Percentiles rank a stretch among this genome's conserved stretches.
phyloP scores from a whole-genome alignment of 2,113 vertebrate species.

The Felis catus region F.catus_Fca126_mat1.0 CM031413.1:72252501-72253000 shows the following conservation, averaged over 20 bases:
- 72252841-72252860: conserved; percentile 92
- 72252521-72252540: conserved; percentile 86
- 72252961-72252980: neutral
- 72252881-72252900: neutral
- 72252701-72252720: conserved; percentile 94
- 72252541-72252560: conserved; percentile 85
- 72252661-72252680: conserved; percentile 90
- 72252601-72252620: conserved; percentile 75
- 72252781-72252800: conserved; percentile 98
- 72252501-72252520: conserved; percentile 82
- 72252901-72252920: conserved; percentile 60
- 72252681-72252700: conserved; percentile 91
- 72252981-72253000: neutral
- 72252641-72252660: conserved; percentile 84
- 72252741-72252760: conserved; percentile 83
- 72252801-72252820: conserved; percentile 90
- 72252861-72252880: conserved; percentile 80
- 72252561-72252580: conserved; percentile 85
- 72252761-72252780: conserved; percentile 91
- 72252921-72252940: conserved; percentile 59
- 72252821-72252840: conserved; percentile 91
- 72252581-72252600: conserved; percentile 82
- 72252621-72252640: conserved; percentile 70
- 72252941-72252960: neutral
- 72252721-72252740: conserved; percentile 87